Percentiles rank a stretch among this genome's conserved stretches.
These are phyloP conservation scores for Eulacestoma nigropectus DNA, from an alignment of 2,113 vertebrate genomes.

Conservation along the genomic window DNA sequence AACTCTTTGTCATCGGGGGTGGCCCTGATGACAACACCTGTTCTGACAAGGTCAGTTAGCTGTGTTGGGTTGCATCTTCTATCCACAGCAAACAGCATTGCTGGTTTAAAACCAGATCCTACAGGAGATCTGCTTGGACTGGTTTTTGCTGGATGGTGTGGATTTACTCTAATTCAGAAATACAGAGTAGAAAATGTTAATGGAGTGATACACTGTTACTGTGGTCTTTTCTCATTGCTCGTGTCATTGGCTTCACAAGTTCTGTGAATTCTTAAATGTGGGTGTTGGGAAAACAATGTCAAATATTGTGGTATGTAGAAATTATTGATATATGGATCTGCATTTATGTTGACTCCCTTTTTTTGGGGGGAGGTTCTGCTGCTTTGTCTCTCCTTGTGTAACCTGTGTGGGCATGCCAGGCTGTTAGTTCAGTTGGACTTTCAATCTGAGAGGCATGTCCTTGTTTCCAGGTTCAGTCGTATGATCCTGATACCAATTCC, in stretches of 20 bases:
- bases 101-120: neutral
- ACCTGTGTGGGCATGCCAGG: neutral
- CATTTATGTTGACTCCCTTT: rapidly evolving
- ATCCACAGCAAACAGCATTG: neutral
- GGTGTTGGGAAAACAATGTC: neutral
- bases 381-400: neutral
- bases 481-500: conserved; percentile 86
- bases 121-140: neutral
- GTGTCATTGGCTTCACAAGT: neutral
- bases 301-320: too few relatives aligned
- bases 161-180: neutral
- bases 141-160: neutral
- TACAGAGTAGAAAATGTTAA: neutral
- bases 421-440: neutral
- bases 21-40: conserved; percentile 95
- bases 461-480: conserved; percentile 90
- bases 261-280: neutral
- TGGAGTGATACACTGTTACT: neutral
- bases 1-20: conserved; percentile 94
- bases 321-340: neutral
- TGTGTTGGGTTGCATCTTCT: neutral
- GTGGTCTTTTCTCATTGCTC: neutral
- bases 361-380: neutral
- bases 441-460: neutral
- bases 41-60: conserved; percentile 88